Evolutionary conservation across 2,113 vertebrate species (phyloP).

Genomic region (Hydropotes inermis): DNA sequence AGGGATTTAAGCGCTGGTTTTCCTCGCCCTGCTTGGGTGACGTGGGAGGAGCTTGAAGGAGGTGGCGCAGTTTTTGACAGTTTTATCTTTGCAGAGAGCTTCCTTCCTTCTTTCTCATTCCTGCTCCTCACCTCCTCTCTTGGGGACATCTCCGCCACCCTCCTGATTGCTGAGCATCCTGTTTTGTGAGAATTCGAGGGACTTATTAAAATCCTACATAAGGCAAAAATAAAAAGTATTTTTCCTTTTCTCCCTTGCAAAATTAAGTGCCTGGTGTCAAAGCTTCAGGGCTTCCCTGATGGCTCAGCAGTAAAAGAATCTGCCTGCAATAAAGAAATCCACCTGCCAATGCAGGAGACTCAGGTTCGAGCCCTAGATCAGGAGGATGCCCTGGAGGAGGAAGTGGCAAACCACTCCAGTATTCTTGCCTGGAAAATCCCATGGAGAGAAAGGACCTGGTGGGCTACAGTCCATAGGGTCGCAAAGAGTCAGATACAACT

Average conservation of each 20-base stretch:
- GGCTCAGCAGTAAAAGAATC: not conserved
- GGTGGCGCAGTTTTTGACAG: not conserved
- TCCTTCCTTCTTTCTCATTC: accelerated
- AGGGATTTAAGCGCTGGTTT: not conserved
- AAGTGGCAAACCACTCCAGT: not conserved
- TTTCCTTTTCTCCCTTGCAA: not conserved
- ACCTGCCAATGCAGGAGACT: not conserved
- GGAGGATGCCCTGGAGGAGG: not conserved
- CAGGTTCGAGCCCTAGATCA: accelerated
- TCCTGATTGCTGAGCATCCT: not conserved
- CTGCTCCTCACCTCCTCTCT: not conserved
- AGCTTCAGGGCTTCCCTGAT: not conserved
- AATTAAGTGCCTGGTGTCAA: not conserved
- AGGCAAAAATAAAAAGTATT: not conserved
- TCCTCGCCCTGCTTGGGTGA: accelerated
- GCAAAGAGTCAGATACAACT: not conserved
- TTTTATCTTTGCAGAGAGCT: not conserved
- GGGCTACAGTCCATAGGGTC: not conserved
- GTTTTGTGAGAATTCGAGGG: not conserved
- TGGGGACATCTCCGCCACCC: not conserved
- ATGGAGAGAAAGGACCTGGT: not conserved
- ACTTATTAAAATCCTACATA: not conserved
- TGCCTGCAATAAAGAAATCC: not conserved
- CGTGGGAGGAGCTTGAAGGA: not conserved
- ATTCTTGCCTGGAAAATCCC: not conserved